These are phyloP conservation scores for Romanogobio albipinnatus DNA, from an alignment of 2,113 vertebrate species.

Conservation along the genomic window DNA sequence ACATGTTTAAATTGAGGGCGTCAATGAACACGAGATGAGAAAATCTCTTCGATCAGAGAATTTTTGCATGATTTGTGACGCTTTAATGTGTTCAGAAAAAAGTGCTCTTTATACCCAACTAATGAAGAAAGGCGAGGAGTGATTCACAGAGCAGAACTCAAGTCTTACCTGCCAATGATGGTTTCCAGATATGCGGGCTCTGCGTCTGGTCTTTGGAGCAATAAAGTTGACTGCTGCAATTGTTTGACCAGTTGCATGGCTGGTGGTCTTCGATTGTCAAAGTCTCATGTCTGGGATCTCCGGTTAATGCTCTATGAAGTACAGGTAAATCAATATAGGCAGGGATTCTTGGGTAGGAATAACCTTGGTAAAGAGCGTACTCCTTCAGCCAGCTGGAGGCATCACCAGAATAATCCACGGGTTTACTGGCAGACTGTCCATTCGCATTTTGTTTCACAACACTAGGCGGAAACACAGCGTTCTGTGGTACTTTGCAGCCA, in stretches of 20 bases:
- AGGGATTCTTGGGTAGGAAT: conserved; percentile 82
- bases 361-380: conserved; percentile 84
- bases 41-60: neutral
- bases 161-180: conserved; percentile 82
- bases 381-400: conserved; percentile 79
- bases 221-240: conserved; percentile 86
- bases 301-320: conserved; percentile 67
- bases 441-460: conserved; percentile 79
- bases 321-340: conserved; percentile 81
- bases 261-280: conserved; percentile 85
- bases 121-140: conserved; percentile 18
- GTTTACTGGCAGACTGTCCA: conserved; percentile 82
- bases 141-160: neutral
- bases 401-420: conserved; percentile 80
- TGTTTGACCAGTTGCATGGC: conserved; percentile 85
- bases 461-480: conserved; percentile 80
- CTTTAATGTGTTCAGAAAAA: neutral
- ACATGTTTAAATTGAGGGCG: neutral
- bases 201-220: conserved; percentile 85
- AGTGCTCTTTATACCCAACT: neutral
- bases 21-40: neutral
- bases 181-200: conserved; percentile 85
- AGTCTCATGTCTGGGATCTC: conserved; percentile 81
- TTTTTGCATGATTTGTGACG: too few species aligned
- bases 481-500: conserved; percentile 84